These are phyloP conservation scores for Luidia sarsii DNA, from an alignment of 53 echinoderm and acorn worm genomes.

Conservation along the genomic window DNA sequence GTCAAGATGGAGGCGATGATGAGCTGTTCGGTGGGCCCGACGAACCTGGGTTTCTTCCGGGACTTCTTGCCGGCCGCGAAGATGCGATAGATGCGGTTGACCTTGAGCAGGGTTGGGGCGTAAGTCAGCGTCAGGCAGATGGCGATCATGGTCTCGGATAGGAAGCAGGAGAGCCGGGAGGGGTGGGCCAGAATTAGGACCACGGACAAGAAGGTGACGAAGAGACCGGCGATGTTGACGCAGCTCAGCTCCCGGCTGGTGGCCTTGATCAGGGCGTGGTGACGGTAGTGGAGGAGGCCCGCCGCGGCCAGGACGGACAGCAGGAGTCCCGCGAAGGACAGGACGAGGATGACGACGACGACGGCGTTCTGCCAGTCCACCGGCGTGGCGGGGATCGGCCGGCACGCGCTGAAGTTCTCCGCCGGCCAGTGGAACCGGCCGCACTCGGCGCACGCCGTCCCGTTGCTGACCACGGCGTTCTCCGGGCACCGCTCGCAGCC, in stretches of 20 bases:
- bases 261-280: conserved; percentile 70
- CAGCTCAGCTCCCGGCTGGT: conserved; percentile 70
- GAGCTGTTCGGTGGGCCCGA: conserved; percentile 57
- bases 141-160: conserved; percentile 9
- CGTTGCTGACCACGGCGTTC: conserved; percentile 43
- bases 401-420: conserved; percentile 62
- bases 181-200: conserved; percentile 46
- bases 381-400: conserved; percentile 38
- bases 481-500: conserved; percentile 45
- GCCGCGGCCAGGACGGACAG: conserved; percentile 9
- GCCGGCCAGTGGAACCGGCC: conserved; percentile 67
- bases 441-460: conserved; percentile 60
- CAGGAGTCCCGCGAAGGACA: conserved; percentile 20
- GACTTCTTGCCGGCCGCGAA: conserved; percentile 57
- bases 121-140: conserved; percentile 44
- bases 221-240: conserved; percentile 60
- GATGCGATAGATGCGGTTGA: conserved; percentile 71
- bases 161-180: conserved; percentile 29
- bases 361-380: conserved; percentile 52
- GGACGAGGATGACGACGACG: neutral
- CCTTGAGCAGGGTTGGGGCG: conserved; percentile 54
- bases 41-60: conserved; percentile 45
- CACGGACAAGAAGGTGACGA: conserved; percentile 51
- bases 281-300: conserved; percentile 35
- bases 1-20: conserved; percentile 8